Conservation (phyloP, 1,140 invertebrate genomes). For the Achroia grisella region DNA sequence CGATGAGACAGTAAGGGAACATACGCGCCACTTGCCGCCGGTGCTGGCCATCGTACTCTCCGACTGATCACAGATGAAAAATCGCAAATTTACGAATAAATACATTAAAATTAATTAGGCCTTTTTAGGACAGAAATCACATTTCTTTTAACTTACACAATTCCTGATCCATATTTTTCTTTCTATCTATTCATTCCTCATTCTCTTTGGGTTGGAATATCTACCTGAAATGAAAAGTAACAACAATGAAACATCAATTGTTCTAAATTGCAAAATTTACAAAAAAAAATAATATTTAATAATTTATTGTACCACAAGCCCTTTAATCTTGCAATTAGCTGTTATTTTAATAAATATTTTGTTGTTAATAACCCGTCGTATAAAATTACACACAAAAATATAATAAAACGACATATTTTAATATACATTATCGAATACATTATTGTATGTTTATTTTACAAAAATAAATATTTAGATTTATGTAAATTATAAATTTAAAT, state of each 20-base stretch:
- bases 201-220: slow-evolving; percentile 52
- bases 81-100: slow-evolving; percentile 55
- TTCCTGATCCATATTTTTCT: slow-evolving; percentile 42
- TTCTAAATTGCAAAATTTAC: too few relatives aligned
- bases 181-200: slow-evolving; percentile 13
- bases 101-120: slow-evolving; percentile 70
- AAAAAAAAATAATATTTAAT: too few relatives aligned
- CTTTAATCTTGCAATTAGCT: too few relatives aligned
- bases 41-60: slow-evolving; percentile 19
- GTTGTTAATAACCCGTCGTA: too few relatives aligned
- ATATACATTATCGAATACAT: too few relatives aligned
- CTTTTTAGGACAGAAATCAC: slow-evolving; percentile 71
- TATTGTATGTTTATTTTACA: too few relatives aligned
- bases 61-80: slow-evolving; percentile 55
- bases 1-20: slow-evolving; percentile 31
- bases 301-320: too few relatives aligned
- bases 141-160: slow-evolving; percentile 60
- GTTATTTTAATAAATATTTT: too few relatives aligned
- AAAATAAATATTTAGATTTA: too few relatives aligned
- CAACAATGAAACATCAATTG: not conserved
- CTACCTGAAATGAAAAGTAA: slow-evolving; percentile 32
- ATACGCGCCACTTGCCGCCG: slow-evolving; percentile 11
- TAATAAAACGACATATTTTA: too few relatives aligned
- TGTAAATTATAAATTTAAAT: too few relatives aligned
- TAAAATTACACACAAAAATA: too few relatives aligned